Percentiles rank a stretch among this genome's conserved stretches.
Conservation (phyloP, 2,888 invertebrate genomes). For the Polietes domitor region DNA sequence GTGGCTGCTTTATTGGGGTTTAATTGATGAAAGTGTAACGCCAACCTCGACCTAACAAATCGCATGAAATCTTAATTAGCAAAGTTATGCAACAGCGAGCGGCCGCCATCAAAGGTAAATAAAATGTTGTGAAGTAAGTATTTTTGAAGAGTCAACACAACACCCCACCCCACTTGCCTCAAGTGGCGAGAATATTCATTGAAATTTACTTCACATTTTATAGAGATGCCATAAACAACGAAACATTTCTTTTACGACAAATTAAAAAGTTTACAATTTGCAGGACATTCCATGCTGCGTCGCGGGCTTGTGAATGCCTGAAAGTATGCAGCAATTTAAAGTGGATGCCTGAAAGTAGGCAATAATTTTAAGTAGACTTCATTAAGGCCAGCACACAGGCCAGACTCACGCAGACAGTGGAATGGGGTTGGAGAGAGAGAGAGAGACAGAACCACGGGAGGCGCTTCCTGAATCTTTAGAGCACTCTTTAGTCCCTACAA, state of each 20-base stretch:
- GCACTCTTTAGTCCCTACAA: no score
- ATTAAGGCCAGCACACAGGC: neutral
- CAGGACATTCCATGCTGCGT: neutral
- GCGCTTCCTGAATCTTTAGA: no score
- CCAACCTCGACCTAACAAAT: neutral
- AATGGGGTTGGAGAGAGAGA: no score
- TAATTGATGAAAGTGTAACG: slow-evolving; percentile 2
- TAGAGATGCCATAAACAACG: neutral
- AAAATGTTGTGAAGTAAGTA: neutral
- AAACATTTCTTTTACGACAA: neutral
- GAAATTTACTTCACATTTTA: neutral
- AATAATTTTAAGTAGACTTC: neutral
- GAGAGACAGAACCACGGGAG: no score
- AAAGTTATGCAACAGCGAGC: neutral
- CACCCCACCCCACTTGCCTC: neutral
- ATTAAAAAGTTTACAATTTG: slow-evolving; percentile 9
- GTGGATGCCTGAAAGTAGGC: neutral
- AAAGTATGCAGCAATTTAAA: no score
- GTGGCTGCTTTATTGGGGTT: neutral
- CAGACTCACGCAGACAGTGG: no score
- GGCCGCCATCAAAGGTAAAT: neutral
- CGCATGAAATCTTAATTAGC: neutral
- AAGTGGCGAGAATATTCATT: neutral
- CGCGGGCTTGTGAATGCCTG: no score
- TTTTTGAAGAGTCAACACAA: neutral